Percentiles rank a stretch among this genome's conserved stretches.
phyloP scores from a whole-genome alignment of 2,113 vertebrate species.

The Ptilonorhynchus violaceus region DNA sequence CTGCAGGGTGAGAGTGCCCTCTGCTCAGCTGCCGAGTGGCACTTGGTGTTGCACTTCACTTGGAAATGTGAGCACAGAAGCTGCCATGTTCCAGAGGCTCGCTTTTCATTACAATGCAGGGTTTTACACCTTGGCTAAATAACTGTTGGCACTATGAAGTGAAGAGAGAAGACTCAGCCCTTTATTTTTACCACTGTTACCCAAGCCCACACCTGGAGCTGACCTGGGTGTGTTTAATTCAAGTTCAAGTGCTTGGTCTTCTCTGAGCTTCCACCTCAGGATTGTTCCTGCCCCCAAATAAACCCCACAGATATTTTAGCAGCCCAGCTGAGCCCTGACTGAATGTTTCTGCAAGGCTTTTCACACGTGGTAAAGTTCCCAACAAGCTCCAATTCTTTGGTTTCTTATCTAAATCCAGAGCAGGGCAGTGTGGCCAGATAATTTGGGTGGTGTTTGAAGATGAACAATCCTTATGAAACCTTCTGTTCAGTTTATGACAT shows the following conservation, averaged over 20 bases:
- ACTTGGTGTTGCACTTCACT: not conserved
- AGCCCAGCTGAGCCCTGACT: not conserved
- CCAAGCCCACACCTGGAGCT: not conserved
- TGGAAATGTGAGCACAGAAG: not conserved
- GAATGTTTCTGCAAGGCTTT: not conserved
- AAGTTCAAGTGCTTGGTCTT: not conserved
- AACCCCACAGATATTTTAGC: not conserved
- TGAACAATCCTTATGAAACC: not conserved
- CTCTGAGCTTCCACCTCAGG: not conserved
- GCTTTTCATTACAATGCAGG: not conserved
- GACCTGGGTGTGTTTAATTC: not conserved
- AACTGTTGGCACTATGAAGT: not conserved
- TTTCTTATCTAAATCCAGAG: not conserved
- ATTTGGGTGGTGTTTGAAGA: not conserved
- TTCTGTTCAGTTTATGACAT: not conserved
- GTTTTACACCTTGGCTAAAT: not conserved
- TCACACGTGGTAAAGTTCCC: not conserved
- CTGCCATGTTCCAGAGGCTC: not conserved
- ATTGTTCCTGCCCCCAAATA: not conserved
- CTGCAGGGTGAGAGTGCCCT: not conserved
- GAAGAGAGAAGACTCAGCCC: not conserved
- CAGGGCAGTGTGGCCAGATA: not conserved
- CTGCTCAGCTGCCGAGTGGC: not conserved
- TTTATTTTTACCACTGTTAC: not conserved
- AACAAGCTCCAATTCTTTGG: not conserved